phyloP scores from a whole-genome alignment of 2,888 invertebrate genomes.

The Tinea pellionella region DNA sequence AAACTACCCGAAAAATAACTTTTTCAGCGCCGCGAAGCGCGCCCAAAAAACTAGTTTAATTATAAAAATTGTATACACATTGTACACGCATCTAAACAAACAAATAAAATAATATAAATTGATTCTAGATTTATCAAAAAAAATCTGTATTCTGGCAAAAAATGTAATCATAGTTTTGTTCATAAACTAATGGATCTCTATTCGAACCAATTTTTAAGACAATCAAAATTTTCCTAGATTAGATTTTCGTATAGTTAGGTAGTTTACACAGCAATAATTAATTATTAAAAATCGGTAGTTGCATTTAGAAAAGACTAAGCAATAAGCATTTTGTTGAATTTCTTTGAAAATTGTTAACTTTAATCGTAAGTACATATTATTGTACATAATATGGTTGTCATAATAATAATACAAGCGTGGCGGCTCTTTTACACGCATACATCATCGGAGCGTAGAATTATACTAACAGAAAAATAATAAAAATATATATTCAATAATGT shows the following conservation, averaged over 20 bases:
- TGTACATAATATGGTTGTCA: too few relatives aligned
- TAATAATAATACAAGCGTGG: neutral
- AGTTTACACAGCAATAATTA: constrained; percentile 55
- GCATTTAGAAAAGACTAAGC: neutral
- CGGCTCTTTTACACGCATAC: neutral
- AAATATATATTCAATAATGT: too few relatives aligned
- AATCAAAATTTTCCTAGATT: constrained; percentile 19
- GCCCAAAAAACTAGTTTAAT: too few relatives aligned
- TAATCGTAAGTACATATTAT: neutral
- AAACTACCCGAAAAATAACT: too few relatives aligned
- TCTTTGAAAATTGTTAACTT: neutral
- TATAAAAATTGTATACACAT: too few relatives aligned
- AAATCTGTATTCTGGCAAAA: too few relatives aligned
- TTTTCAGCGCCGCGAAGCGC: too few relatives aligned
- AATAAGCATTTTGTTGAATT: constrained; percentile 1
- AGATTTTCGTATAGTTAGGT: constrained; percentile 44
- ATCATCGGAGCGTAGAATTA: neutral
- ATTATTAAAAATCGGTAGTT: constrained; percentile 20
- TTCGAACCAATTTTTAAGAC: neutral
- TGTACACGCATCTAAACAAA: too few relatives aligned
- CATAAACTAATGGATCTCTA: neutral
- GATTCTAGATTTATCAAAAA: too few relatives aligned
- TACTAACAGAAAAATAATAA: neutral
- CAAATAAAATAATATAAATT: too few relatives aligned
- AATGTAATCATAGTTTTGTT: too few relatives aligned